Percentiles rank a stretch among this genome's conserved stretches.
Evolutionary conservation across 1,140 invertebrate genomes (phyloP).

Genomic region (Notospermus geniculatus): DNA sequence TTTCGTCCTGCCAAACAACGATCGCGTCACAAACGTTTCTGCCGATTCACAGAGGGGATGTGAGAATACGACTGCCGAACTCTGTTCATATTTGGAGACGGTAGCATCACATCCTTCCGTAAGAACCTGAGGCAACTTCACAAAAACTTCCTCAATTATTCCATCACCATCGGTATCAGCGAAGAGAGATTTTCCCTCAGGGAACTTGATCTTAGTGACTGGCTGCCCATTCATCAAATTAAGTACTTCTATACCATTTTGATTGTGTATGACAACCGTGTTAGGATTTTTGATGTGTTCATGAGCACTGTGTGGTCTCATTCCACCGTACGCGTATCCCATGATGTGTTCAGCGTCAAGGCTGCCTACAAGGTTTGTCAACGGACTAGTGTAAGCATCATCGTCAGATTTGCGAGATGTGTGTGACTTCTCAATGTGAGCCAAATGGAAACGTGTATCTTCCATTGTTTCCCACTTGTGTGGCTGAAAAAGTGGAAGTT

Average conservation of each 20-base stretch:
- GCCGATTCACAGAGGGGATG: constrained; percentile 37
- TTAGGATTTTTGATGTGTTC: constrained; percentile 42
- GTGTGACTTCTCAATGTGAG: constrained; percentile 25
- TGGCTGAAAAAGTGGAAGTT: constrained; percentile 31
- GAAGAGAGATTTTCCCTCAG: constrained; percentile 32
- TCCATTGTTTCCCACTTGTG: constrained; percentile 37
- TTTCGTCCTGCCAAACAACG: constrained; percentile 46
- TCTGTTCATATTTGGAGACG: constrained; percentile 35
- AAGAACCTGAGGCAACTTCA: constrained; percentile 33
- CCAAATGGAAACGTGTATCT: constrained; percentile 42
- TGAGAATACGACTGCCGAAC: constrained; percentile 39
- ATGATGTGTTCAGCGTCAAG: constrained; percentile 31
- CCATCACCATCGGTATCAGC: constrained; percentile 39
- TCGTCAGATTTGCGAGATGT: constrained; percentile 13
- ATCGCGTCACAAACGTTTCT: constrained; percentile 37
- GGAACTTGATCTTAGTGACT: constrained; percentile 35
- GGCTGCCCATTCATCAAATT: constrained; percentile 44
- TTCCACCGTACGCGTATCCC: constrained; percentile 49
- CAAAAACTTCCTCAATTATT: constrained; percentile 35
- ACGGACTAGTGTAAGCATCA: not conserved
- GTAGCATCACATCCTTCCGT: constrained; percentile 36
- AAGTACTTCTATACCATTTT: constrained; percentile 42
- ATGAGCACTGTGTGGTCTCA: constrained; percentile 40
- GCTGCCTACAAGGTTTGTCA: constrained; percentile 6
- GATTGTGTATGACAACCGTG: constrained; percentile 39